A percentile compares a stretch with the other conserved stretches of the same genome.
phyloP scores from a whole-genome alignment of 2,113 vertebrate genomes.

The Eclectus roratus region DNA sequence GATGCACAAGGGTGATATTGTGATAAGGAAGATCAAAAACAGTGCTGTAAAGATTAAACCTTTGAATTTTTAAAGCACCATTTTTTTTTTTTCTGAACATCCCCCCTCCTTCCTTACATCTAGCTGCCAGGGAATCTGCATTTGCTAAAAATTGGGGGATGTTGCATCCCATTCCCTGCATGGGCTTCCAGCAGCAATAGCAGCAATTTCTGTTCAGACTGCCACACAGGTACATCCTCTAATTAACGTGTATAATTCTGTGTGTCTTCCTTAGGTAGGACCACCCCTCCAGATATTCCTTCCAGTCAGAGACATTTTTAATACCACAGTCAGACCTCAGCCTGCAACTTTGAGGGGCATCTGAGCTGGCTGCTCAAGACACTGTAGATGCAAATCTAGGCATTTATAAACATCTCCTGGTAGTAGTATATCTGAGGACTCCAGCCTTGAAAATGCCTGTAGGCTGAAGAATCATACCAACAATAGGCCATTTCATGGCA shows the following conservation, averaged over 20 bases:
- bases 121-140: neutral
- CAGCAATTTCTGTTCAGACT: neutral
- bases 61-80: neutral
- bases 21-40: neutral
- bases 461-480: neutral
- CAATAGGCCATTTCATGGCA: neutral
- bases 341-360: neutral
- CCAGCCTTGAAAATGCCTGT: neutral
- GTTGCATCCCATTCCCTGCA: neutral
- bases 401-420: neutral
- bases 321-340: neutral
- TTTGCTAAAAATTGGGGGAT: neutral
- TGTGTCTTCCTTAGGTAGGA: neutral
- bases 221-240: neutral
- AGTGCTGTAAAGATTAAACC: neutral
- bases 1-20: neutral
- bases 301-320: neutral
- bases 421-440: neutral
- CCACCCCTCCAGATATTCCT: neutral
- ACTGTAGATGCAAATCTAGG: neutral
- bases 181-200: neutral
- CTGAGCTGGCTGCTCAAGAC: neutral
- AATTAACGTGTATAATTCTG: neutral
- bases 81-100: neutral
- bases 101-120: neutral